These are phyloP conservation scores for Periophthalmus magnuspinnatus DNA, from an alignment of 2,797 vertebrate genomes.

Conservation along the genomic window DNA sequence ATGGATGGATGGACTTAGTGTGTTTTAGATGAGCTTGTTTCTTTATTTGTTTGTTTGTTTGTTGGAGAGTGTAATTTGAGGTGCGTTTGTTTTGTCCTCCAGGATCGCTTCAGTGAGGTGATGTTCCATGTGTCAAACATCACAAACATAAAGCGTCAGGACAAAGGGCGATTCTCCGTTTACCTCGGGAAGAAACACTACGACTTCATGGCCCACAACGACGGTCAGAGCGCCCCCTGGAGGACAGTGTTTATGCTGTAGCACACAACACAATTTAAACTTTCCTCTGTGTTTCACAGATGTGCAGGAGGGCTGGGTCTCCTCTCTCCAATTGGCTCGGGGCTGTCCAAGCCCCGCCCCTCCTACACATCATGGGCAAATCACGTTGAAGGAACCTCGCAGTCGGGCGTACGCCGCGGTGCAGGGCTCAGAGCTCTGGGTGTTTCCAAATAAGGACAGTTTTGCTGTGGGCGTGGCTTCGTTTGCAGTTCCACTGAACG, in stretches of 20 bases:
- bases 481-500: slow-evolving; percentile 69
- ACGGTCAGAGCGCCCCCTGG: slow-evolving; percentile 50
- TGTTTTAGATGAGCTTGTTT: too few relatives aligned
- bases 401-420: slow-evolving; percentile 68
- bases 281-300: slow-evolving; percentile 40
- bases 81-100: slow-evolving; percentile 15
- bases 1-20: too few relatives aligned
- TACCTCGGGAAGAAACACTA: slow-evolving; percentile 77
- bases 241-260: neutral
- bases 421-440: slow-evolving; percentile 72
- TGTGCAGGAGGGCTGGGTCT: slow-evolving; percentile 72
- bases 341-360: slow-evolving; percentile 57
- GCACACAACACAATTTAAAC: neutral
- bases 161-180: slow-evolving; percentile 68
- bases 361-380: slow-evolving; percentile 59
- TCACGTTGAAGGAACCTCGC: slow-evolving; percentile 68
- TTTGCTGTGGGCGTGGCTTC: slow-evolving; percentile 74
- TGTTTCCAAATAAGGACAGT: slow-evolving; percentile 76
- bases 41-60: neutral
- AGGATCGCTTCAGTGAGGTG: slow-evolving; percentile 77
- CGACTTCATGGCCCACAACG: slow-evolving; percentile 78
- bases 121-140: slow-evolving; percentile 77
- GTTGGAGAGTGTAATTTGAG: neutral
- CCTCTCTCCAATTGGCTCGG: slow-evolving; percentile 64
- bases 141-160: slow-evolving; percentile 68